Evolutionary conservation across 2,113 vertebrate species (phyloP).

Genomic region (Hypanus sabinus): DNA sequence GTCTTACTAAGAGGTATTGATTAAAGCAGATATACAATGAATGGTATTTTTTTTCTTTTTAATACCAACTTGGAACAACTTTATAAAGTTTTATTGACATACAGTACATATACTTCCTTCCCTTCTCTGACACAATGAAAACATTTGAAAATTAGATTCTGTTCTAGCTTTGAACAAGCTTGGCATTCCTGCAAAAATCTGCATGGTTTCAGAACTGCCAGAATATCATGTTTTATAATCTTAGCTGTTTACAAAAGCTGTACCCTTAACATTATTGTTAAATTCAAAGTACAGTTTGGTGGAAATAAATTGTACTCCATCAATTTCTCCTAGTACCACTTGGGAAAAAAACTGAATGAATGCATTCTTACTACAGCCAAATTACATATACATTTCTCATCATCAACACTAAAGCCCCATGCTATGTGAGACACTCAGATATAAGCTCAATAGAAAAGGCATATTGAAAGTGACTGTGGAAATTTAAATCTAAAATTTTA

Average conservation of each 20-base stretch:
- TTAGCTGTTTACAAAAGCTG: background rate
- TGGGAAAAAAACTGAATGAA: background rate
- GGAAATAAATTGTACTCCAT: background rate
- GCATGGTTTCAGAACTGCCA: slow-evolving; percentile 6
- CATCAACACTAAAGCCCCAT: background rate
- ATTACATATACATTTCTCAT: background rate
- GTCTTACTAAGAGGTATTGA: background rate
- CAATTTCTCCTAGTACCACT: background rate
- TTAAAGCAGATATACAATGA: background rate
- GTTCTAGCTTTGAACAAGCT: background rate
- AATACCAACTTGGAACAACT: background rate
- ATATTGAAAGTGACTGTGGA: slow-evolving; percentile 15
- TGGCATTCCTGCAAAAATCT: background rate
- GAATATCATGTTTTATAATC: background rate
- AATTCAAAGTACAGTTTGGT: background rate
- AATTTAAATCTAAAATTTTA: background rate
- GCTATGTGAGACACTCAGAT: background rate
- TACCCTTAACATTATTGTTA: background rate
- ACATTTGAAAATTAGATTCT: background rate
- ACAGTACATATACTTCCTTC: background rate
- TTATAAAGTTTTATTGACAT: background rate
- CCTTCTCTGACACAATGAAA: background rate
- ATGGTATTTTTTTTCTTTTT: no score
- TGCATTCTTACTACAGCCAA: background rate
- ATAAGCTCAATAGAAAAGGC: background rate